Percentiles rank a stretch among this genome's conserved stretches.
Conservation (phyloP, 1,140 invertebrate genomes). For the Radopholus similis region DNA sequence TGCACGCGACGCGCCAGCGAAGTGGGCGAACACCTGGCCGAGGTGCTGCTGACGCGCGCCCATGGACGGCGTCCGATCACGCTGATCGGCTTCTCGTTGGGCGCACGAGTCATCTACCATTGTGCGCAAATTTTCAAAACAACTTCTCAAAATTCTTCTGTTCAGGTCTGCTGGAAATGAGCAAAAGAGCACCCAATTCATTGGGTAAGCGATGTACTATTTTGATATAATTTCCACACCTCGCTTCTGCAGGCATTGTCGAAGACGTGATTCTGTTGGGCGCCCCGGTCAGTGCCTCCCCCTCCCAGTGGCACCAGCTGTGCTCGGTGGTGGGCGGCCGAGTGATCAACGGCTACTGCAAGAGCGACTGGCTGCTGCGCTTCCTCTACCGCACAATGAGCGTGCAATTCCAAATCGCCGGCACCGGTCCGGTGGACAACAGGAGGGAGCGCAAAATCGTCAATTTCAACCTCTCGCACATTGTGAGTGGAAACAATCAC, state of each 20-base stretch:
- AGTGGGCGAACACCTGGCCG: slow-evolving; percentile 70
- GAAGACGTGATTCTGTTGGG: slow-evolving; percentile 72
- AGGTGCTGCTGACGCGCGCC: slow-evolving; percentile 67
- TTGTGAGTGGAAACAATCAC: slow-evolving; percentile 32
- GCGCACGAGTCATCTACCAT: slow-evolving; percentile 72
- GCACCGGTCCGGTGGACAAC: slow-evolving; percentile 61
- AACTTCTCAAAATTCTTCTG: not conserved
- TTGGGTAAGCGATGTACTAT: slow-evolving; percentile 59
- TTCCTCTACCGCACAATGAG: slow-evolving; percentile 60
- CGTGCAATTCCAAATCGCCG: slow-evolving; percentile 62
- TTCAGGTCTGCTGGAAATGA: slow-evolving; percentile 60
- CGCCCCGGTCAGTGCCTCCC: slow-evolving; percentile 64
- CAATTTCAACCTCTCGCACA: slow-evolving; percentile 56
- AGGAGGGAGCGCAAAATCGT: slow-evolving; percentile 60
- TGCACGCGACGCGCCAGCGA: slow-evolving; percentile 69
- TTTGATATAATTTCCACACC: slow-evolving; percentile 10
- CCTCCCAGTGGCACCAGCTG: slow-evolving; percentile 61
- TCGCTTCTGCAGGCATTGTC: slow-evolving; percentile 65
- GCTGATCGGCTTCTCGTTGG: slow-evolving; percentile 71
- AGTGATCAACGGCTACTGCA: slow-evolving; percentile 64
- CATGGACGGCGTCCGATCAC: slow-evolving; percentile 73
- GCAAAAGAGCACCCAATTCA: slow-evolving; percentile 56
- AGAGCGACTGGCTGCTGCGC: slow-evolving; percentile 63
- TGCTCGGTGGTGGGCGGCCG: slow-evolving; percentile 62
- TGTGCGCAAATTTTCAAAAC: slow-evolving; percentile 59